These are phyloP conservation scores for Phoronis australis DNA, from an alignment of 2,888 invertebrate genomes.

Conservation along the genomic window DNA sequence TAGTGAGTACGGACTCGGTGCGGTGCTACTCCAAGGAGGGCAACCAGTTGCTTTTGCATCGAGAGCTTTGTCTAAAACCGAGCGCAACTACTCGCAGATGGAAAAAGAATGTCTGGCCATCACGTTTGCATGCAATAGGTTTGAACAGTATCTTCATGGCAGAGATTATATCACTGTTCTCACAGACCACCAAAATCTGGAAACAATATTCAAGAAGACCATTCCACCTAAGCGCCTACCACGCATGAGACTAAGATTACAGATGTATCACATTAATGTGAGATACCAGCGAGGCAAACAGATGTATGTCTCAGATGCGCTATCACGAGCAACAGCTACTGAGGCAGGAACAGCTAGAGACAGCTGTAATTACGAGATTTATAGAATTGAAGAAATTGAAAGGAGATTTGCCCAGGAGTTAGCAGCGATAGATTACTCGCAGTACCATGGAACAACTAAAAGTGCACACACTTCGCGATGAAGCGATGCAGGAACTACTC, in stretches of 20 bases:
- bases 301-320: constrained; percentile 15
- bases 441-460: not conserved
- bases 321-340: constrained; percentile 13
- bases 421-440: not conserved
- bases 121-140: constrained; percentile 12
- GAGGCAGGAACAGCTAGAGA: not conserved
- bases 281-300: constrained; percentile 11
- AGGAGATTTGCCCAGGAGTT: not conserved
- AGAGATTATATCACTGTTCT: constrained; percentile 8
- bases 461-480: not conserved
- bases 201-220: constrained; percentile 13
- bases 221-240: constrained; percentile 16
- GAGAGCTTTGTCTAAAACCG: constrained; percentile 11
- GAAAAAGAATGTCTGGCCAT: constrained; percentile 21
- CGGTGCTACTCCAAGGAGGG: constrained; percentile 16
- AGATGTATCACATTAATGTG: constrained; percentile 11
- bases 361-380: not conserved
- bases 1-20: constrained; percentile 11
- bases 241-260: constrained; percentile 13
- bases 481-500: constrained; percentile 1
- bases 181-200: constrained; percentile 17
- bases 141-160: constrained; percentile 15
- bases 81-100: constrained; percentile 18
- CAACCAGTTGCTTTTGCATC: constrained; percentile 18
- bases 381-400: not conserved